Evolutionary conservation across 2,797 vertebrate species (phyloP).

Genomic region (Acanthis flammea): DNA sequence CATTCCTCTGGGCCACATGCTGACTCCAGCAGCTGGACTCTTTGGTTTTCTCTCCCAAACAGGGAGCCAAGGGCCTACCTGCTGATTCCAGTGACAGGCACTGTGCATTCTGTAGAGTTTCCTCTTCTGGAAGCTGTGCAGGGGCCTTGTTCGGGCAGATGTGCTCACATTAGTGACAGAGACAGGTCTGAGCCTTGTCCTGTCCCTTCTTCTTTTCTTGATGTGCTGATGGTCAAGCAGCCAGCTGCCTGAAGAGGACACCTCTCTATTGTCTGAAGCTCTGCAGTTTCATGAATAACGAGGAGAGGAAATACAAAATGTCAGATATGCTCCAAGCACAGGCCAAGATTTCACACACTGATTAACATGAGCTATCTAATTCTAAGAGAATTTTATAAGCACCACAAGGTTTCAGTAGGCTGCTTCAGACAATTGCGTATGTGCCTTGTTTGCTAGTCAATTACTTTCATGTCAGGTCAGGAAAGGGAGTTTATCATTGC

Average conservation of each 20-base stretch:
- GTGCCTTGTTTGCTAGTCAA: neutral
- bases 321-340: neutral
- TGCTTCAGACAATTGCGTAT: neutral
- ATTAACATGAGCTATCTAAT: neutral
- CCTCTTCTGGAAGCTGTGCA: slow-evolving; percentile 86
- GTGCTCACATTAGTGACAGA: slow-evolving; percentile 72
- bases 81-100: slow-evolving; percentile 62
- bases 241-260: slow-evolving; percentile 68
- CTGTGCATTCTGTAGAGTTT: slow-evolving; percentile 81
- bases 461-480: neutral
- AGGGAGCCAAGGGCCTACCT: slow-evolving; percentile 61
- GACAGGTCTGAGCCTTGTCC: slow-evolving; percentile 68
- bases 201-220: slow-evolving; percentile 80
- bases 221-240: slow-evolving; percentile 73
- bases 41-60: neutral
- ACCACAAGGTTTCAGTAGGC: neutral
- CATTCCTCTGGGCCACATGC: neutral
- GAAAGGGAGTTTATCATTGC: neutral
- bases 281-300: slow-evolving; percentile 63
- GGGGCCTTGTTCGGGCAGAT: slow-evolving; percentile 87
- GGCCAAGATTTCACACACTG: neutral
- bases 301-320: neutral
- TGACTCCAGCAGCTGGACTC: neutral
- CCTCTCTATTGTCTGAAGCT: slow-evolving; percentile 72
- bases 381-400: neutral